Percentiles rank a stretch among this genome's conserved stretches.
Conservation (phyloP, 2,888 invertebrate species). For the Tenthredo distinguenda region DNA sequence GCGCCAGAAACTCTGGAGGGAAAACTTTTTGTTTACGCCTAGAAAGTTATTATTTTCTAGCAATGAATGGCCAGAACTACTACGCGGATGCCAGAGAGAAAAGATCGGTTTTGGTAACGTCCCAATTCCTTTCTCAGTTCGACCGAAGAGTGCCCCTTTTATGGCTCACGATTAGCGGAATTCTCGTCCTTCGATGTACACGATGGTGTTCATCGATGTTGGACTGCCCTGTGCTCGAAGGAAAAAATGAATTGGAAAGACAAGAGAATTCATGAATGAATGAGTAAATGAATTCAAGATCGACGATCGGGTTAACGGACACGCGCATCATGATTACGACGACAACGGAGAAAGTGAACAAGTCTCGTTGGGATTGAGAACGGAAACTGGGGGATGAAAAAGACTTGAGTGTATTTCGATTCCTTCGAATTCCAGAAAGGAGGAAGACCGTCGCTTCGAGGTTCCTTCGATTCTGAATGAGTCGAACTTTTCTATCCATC, state of each 20-base stretch:
- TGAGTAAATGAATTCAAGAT: slow-evolving; percentile 26
- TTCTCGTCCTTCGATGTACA: background rate
- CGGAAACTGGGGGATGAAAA: background rate
- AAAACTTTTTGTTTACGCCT: slow-evolving; percentile 30
- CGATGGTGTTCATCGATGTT: background rate
- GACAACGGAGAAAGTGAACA: slow-evolving; percentile 14
- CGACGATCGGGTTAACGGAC: slow-evolving; percentile 17
- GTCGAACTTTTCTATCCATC: slow-evolving; percentile 8
- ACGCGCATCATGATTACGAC: background rate
- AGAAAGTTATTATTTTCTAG: slow-evolving; percentile 13
- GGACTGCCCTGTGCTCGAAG: background rate
- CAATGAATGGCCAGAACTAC: background rate
- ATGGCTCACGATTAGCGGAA: background rate
- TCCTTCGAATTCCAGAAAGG: background rate
- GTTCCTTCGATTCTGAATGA: background rate
- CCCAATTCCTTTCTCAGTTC: background rate
- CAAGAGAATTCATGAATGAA: background rate
- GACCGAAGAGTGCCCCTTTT: background rate
- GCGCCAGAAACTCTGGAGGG: background rate
- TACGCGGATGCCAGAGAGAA: background rate
- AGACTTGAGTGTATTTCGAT: background rate
- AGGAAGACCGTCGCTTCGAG: background rate
- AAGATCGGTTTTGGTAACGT: background rate
- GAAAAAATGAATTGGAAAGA: background rate
- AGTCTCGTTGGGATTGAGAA: background rate